Percentiles rank a stretch among this genome's conserved stretches.
Conservation (phyloP, 1,140 invertebrate species). For the Saccostrea echinata region DNA sequence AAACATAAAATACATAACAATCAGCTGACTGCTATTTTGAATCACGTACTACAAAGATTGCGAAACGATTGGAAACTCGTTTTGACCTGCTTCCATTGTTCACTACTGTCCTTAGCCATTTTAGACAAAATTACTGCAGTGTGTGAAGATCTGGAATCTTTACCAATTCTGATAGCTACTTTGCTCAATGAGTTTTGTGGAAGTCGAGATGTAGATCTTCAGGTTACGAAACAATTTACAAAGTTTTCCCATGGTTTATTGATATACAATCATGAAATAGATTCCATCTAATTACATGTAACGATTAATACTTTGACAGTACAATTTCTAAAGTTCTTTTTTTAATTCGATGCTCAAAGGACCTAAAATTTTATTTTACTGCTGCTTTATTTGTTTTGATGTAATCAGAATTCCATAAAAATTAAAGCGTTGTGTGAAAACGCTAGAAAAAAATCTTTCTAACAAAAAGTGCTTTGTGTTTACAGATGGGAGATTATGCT, state of each 20-base stretch:
- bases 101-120: neutral
- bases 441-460: no score
- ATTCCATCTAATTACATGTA: no score
- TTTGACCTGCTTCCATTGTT: neutral
- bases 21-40: neutral
- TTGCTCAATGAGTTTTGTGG: neutral
- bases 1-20: neutral
- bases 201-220: neutral
- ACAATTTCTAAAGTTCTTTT: no score
- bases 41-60: neutral
- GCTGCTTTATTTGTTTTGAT: no score
- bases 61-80: neutral
- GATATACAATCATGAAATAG: no score
- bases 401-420: no score
- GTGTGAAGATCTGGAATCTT: neutral
- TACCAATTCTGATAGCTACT: neutral
- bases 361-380: no score
- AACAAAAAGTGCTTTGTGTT: no score
- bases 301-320: no score
- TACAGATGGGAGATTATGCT: neutral
- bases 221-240: neutral
- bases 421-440: no score
- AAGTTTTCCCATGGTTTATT: no score
- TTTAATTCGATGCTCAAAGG: no score
- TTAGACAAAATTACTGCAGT: neutral